These are phyloP conservation scores for Lutjanus campechanus DNA, from an alignment of 2,797 vertebrate genomes.

Conservation along the genomic window DNA sequence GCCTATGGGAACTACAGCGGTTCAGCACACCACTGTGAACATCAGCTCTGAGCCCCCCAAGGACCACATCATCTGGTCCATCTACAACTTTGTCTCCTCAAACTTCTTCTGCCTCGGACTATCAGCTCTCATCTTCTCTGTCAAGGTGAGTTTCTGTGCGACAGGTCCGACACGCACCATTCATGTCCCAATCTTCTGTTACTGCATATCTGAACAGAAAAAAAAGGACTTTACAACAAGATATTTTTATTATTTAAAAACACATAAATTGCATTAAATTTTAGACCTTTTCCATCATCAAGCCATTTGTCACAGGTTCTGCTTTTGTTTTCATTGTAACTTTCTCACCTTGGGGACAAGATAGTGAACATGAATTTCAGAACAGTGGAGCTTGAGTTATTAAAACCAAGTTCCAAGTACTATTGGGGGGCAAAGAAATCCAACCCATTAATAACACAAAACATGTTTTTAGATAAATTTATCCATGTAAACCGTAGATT, in stretches of 20 bases:
- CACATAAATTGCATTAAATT: too few relatives aligned
- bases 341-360: too few relatives aligned
- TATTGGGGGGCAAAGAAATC: too few relatives aligned
- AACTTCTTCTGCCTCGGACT: conserved; percentile 57
- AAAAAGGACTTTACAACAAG: not conserved
- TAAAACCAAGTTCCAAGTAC: too few relatives aligned
- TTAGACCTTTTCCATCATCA: too few relatives aligned
- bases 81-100: not conserved
- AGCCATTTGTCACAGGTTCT: too few relatives aligned
- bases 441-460: too few relatives aligned
- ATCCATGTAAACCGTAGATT: too few relatives aligned
- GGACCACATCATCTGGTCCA: conserved; percentile 67
- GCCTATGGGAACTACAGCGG: accelerated
- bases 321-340: too few relatives aligned
- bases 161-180: not conserved
- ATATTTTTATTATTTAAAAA: not conserved
- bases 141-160: conserved; percentile 53
- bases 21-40: conserved; percentile 34
- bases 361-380: too few relatives aligned
- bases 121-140: conserved; percentile 49
- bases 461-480: too few relatives aligned
- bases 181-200: not conserved
- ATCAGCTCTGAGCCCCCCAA: not conserved
- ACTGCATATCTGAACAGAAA: not conserved
- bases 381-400: too few relatives aligned